Conservation (phyloP, 2,113 vertebrate genomes). For the Catharus bicknelli region DNA sequence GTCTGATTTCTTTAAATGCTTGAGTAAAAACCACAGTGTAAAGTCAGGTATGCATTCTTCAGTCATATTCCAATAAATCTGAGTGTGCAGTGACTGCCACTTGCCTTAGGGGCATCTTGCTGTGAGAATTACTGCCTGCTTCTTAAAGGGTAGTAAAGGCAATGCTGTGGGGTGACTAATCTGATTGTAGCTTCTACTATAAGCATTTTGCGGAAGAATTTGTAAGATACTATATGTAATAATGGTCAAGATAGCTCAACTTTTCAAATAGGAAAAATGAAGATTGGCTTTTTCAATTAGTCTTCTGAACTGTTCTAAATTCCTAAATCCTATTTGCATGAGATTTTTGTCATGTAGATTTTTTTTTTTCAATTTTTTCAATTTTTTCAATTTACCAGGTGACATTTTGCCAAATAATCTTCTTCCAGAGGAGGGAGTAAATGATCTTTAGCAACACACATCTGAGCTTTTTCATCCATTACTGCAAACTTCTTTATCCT, state of each 20-base stretch:
- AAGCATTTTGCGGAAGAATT: neutral
- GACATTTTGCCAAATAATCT: neutral
- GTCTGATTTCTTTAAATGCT: neutral
- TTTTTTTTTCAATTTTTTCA: too few species aligned
- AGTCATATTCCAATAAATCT: neutral
- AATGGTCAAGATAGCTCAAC: neutral
- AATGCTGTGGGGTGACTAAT: neutral
- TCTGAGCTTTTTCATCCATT: neutral
- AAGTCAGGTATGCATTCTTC: neutral
- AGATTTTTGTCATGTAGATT: neutral
- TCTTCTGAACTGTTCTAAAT: neutral
- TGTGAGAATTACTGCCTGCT: neutral
- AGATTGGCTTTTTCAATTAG: neutral
- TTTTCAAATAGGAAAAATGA: neutral
- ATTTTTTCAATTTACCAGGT: neutral
- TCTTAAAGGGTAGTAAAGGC: neutral
- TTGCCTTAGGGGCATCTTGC: neutral
- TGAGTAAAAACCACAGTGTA: neutral
- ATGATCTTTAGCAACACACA: neutral
- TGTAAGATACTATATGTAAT: neutral
- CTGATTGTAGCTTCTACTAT: neutral
- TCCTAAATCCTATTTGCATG: neutral
- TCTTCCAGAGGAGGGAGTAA: neutral
- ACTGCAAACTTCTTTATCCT: neutral
- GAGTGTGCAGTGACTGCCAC: rapidly evolving